phyloP scores from a whole-genome alignment of 2,113 vertebrate species.

The Sula dactylatra region DNA sequence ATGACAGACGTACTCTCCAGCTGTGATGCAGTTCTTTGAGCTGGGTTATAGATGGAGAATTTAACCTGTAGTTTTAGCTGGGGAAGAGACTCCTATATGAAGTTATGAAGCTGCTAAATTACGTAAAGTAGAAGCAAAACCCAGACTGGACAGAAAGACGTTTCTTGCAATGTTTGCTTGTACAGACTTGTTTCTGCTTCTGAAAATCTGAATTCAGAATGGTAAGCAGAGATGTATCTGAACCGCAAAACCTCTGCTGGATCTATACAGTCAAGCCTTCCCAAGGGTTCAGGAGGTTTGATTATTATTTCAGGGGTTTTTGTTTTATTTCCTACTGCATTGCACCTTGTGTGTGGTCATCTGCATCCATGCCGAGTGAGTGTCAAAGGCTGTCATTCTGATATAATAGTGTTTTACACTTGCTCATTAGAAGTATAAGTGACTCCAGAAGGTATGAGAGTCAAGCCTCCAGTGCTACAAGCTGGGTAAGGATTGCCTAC shows the following conservation, averaged over 20 bases:
- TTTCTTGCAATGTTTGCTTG: neutral
- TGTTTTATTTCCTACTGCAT: neutral
- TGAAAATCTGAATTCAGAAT: neutral
- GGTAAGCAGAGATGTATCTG: neutral
- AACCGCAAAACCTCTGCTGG: neutral
- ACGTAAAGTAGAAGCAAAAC: neutral
- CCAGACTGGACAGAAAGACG: neutral
- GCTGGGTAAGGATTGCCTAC: neutral
- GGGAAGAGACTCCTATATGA: neutral
- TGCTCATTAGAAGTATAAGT: neutral
- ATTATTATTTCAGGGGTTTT: neutral
- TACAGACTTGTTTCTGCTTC: neutral
- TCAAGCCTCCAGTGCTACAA: neutral
- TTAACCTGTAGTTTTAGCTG: conserved; percentile 33
- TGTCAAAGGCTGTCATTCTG: conserved; percentile 27
- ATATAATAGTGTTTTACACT: neutral
- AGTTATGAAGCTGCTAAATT: neutral
- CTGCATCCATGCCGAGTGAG: neutral
- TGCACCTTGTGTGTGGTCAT: neutral
- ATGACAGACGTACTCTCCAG: conserved; percentile 38
- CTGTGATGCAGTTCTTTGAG: conserved; percentile 29
- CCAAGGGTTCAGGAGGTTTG: neutral
- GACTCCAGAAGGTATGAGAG: neutral
- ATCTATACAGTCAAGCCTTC: neutral
- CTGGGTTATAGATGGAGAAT: neutral